Evolutionary conservation across 2,113 vertebrate species (phyloP).

Genomic region (Catharus fuscescens): DNA sequence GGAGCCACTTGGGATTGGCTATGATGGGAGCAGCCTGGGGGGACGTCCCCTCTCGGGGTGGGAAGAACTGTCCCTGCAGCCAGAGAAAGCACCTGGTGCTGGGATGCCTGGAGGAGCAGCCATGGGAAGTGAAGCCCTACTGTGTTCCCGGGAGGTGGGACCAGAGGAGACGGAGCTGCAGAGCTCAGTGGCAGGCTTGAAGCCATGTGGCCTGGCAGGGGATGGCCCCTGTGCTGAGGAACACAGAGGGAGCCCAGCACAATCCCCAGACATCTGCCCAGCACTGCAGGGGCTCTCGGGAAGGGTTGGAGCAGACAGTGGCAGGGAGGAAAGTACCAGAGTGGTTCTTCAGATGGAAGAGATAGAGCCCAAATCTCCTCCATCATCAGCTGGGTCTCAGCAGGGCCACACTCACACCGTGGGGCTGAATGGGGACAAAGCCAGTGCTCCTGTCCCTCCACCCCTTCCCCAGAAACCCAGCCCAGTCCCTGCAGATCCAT

Average conservation of each 20-base stretch:
- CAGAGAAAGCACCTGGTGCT: not conserved
- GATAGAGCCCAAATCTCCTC: not conserved
- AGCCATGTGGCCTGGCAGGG: not conserved
- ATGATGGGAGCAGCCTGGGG: not conserved
- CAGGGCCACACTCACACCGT: not conserved
- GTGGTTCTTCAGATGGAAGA: slow-evolving; percentile 68
- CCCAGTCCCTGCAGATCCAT: not conserved
- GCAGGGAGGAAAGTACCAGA: slow-evolving; percentile 20
- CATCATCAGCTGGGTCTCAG: not conserved
- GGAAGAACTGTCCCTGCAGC: not conserved
- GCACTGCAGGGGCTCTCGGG: not conserved
- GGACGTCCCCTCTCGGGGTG: not conserved
- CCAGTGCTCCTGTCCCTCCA: not conserved
- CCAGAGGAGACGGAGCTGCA: not conserved
- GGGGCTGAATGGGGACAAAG: not conserved
- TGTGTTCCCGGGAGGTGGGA: not conserved
- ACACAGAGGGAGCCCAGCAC: not conserved
- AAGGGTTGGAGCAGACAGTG: not conserved
- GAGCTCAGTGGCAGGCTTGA: not conserved
- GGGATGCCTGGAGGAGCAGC: not conserved
- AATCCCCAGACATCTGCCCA: not conserved
- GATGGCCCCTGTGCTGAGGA: not conserved
- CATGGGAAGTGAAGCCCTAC: not conserved
- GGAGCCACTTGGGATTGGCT: not conserved
- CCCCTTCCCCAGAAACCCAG: not conserved